Base-by-base conservation (phyloP, 1,140 invertebrate genomes). In the Calycopis cecrops region DNA sequence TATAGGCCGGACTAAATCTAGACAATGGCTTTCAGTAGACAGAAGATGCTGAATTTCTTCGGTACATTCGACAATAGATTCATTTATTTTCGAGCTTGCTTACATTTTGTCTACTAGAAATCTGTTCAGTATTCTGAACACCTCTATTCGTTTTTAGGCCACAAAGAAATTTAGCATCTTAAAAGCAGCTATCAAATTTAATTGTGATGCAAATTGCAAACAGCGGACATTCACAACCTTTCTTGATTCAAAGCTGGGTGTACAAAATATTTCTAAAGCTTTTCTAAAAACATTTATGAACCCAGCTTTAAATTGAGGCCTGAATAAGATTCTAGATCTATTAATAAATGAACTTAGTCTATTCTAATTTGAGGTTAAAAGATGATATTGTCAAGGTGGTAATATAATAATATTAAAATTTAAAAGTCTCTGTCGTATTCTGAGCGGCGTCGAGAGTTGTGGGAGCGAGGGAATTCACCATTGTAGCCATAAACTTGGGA, bases 391-490 rank as follows among this genome's bases (percentile, higher is more conserved):
- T 86, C 80, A 84, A 79, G 67, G 66, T 67, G 63, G 69, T 69
- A 65, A 68, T 64, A 52, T 59, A 63, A 62, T 56, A 60, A 40
- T 59, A 49, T 73, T 67, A 63, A 52, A 42, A 63, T 75, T 71
- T 84, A 90, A 76, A 90, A 90, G 68, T 90, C 89, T 66, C 88
- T 90, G 67, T 91, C 90, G 73, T 91, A 92, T 71, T 91, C 90
- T 35, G 90, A 91, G 71, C 90, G 87, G 57, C 90, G 84, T 14
- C 90, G 73, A n/a, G 87, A 88, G 71, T 89, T 89, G 67, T 86
- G 84, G 9, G 87, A 85, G 40, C 85, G 77, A 40, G 85, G 85
- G 59, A 83, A 83, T 49, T 88, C 87, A 33, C 85, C 87, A 9
- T 83, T 83, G 69, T 88, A 88, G 9, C 86, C 86, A 61, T 88